Conservation (phyloP, 1,140 invertebrate species). For the Penaeus japonicus region DNA sequence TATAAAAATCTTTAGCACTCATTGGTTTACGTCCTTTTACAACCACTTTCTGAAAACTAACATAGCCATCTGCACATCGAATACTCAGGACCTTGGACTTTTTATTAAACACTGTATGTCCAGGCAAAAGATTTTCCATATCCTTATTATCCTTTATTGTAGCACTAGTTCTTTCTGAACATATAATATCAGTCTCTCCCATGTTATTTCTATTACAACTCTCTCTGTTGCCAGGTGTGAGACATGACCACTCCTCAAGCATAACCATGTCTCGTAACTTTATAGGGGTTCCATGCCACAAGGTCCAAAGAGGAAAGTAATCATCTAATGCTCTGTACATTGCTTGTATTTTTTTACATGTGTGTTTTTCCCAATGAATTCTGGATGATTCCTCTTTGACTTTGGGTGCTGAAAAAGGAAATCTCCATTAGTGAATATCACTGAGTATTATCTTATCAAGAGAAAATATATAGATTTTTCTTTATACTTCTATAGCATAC, state of each 20-base stretch:
- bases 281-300: constrained; percentile 43
- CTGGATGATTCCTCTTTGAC: constrained; percentile 22
- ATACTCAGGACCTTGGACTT: constrained; percentile 30
- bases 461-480: background rate
- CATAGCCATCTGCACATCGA: constrained; percentile 40
- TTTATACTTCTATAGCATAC: too few relatives aligned
- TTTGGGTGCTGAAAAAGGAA: constrained; percentile 48
- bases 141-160: background rate
- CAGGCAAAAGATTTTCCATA: background rate
- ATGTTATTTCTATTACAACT: background rate
- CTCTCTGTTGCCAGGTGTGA: background rate
- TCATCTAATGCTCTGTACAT: constrained; percentile 54
- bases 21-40: constrained; percentile 49
- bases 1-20: constrained; percentile 56
- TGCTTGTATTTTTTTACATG: constrained; percentile 39
- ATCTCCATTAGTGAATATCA: background rate
- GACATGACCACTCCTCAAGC: constrained; percentile 25
- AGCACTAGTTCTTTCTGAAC: background rate
- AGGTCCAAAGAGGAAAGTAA: constrained; percentile 49
- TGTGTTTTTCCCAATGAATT: constrained; percentile 25
- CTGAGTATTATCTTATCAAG: background rate
- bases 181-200: background rate
- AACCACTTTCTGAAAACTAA: constrained; percentile 43
- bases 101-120: constrained; percentile 17
- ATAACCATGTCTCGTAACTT: constrained; percentile 43